Conservation (phyloP, 2,888 invertebrate species). For the Athalia cordata region DNA sequence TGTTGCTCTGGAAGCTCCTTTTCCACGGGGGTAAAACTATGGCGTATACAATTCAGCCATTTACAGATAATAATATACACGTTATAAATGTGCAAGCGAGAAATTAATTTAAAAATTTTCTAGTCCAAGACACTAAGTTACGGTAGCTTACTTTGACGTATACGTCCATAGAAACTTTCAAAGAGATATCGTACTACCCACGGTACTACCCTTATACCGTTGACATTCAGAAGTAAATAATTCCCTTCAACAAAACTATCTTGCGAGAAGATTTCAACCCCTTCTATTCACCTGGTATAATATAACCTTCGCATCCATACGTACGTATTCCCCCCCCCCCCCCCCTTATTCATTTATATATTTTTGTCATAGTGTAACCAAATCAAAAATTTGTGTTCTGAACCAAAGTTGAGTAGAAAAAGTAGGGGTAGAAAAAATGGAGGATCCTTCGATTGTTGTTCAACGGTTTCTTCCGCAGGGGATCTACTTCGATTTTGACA, state of each 20-base stretch:
- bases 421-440: no score
- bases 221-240: constrained; percentile 37
- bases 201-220: background rate
- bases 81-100: constrained; percentile 1
- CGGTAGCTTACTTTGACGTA: background rate
- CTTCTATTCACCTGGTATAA: background rate
- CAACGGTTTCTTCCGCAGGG: no score
- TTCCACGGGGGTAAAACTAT: constrained; percentile 1
- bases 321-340: background rate
- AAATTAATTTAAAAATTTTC: constrained; percentile 33
- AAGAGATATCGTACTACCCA: constrained; percentile 35
- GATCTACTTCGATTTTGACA: no score
- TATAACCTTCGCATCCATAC: background rate
- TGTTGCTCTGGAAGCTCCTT: no score
- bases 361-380: no score
- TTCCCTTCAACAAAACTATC: constrained; percentile 41
- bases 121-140: background rate
- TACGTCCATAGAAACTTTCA: constrained; percentile 28
- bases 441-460: no score
- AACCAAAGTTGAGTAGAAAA: no score
- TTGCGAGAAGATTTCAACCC: constrained; percentile 31
- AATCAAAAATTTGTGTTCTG: no score
- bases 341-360: no score
- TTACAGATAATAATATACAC: background rate
- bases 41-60: background rate